Conservation (phyloP, 1,140 invertebrate genomes). For the Telenomus remus region DNA sequence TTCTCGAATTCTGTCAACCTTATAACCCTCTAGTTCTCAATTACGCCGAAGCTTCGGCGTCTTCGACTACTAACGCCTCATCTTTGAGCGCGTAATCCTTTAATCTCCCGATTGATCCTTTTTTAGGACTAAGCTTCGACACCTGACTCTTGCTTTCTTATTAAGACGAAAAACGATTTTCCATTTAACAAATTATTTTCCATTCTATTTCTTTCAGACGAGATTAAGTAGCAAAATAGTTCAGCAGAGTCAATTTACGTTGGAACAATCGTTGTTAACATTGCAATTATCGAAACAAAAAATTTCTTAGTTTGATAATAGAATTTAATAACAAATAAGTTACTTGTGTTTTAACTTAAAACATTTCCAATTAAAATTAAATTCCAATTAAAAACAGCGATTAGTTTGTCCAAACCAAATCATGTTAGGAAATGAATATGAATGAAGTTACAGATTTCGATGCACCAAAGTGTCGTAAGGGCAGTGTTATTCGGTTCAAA, state of each 20-base stretch:
- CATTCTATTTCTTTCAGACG: too few relatives aligned
- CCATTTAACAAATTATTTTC: too few relatives aligned
- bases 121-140: constrained; percentile 27
- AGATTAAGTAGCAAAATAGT: too few relatives aligned
- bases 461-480: constrained; percentile 40
- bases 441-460: constrained; percentile 52
- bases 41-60: constrained; percentile 31
- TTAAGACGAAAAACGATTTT: neutral
- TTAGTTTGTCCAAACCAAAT: constrained; percentile 42
- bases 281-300: too few relatives aligned
- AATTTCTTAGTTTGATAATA: too few relatives aligned
- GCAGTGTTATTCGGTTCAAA: constrained; percentile 42
- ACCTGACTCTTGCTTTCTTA: neutral
- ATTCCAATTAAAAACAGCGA: constrained; percentile 50
- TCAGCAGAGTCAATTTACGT: too few relatives aligned
- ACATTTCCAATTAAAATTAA: too few relatives aligned
- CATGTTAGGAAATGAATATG: constrained; percentile 39
- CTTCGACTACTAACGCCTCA: constrained; percentile 44
- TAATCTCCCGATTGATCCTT: constrained; percentile 53
- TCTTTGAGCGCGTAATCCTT: constrained; percentile 52
- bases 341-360: too few relatives aligned
- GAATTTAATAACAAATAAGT: too few relatives aligned
- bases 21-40: constrained; percentile 42
- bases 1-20: constrained; percentile 51
- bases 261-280: too few relatives aligned